Evolutionary conservation across 1,140 invertebrate genomes (phyloP), one percentile per base, ranked within the genome.

Genomic region (Nautilus pompilius): DNA sequence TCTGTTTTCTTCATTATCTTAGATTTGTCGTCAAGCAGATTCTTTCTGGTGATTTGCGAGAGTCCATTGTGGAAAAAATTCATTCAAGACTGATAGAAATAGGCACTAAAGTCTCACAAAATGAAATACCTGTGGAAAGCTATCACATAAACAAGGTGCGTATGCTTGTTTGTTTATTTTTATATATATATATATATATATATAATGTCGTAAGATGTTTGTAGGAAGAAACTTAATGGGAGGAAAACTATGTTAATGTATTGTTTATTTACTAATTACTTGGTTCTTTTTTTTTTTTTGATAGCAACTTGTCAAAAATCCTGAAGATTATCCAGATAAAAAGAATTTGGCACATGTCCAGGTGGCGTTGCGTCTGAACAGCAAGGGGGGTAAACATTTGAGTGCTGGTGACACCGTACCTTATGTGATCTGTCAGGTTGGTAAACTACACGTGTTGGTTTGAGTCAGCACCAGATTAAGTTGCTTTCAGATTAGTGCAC

Each of bases 401-500:
- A 90, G 91, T 76, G 90, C 90, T 69, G 96, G 96, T 0, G 98
- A 99, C 78, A 95, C 94, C 24, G 92, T 99, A 1, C 87, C 92
- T 10, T 99, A 99, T 79, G 87, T 99, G 2, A 93, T 99, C 74
- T 99, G 97, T 80, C 86, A 93, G 73, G 89, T 90, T 76, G 65
- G 62, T 51, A 8, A 49, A 32, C 15, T 17, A 36, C 0, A 15
- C 3, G 2, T 45, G 10, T 13, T n/a, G n/a, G n/a, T n/a, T n/a
- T n/a, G n/a, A n/a, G n/a, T n/a, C n/a, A 8, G 15, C 33, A n/a
- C n/a, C n/a, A n/a, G n/a, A n/a, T n/a, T n/a, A n/a, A n/a, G n/a
- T n/a, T n/a, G n/a, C n/a, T n/a, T n/a, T n/a, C n/a, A n/a, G n/a
- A n/a, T n/a, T n/a, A n/a, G n/a, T n/a, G n/a, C n/a, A n/a, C n/a